Evolutionary conservation across 2,113 vertebrate genomes (phyloP).

Genomic region (Oreochromis niloticus): DNA sequence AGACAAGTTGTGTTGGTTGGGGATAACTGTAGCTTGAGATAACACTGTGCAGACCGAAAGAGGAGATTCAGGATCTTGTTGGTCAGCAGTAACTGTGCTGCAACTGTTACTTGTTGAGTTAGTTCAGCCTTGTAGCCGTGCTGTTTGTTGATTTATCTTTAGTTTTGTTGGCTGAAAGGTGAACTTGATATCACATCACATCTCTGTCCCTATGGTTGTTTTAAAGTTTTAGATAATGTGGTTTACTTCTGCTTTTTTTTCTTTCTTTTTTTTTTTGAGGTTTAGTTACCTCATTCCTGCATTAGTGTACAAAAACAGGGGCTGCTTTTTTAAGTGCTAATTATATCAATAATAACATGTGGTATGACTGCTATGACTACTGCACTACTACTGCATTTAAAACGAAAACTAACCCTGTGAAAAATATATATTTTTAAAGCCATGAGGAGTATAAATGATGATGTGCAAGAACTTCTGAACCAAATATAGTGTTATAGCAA

Average conservation of each 20-base stretch:
- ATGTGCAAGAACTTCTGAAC: background rate
- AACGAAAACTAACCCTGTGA: background rate
- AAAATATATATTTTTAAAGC: background rate
- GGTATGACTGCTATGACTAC: fast-evolving
- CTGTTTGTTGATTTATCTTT: background rate
- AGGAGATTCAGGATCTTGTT: no score
- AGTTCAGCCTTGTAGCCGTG: background rate
- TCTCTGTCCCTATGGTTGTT: background rate
- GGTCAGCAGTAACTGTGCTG: background rate
- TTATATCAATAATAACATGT: background rate
- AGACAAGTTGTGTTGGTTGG: no score
- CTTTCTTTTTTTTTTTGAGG: background rate
- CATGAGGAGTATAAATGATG: background rate
- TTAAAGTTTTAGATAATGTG: background rate
- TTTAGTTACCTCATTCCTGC: background rate
- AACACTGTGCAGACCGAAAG: no score
- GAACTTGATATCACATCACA: background rate
- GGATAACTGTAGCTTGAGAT: no score
- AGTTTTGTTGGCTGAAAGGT: background rate
- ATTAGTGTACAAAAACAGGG: background rate
- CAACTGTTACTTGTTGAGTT: background rate
- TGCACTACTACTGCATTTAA: background rate
- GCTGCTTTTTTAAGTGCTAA: background rate
- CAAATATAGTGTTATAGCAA: background rate
- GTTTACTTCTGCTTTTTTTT: background rate